Conservation (phyloP, 2,113 vertebrate genomes). For the Rhinoderma darwinii region DNA sequence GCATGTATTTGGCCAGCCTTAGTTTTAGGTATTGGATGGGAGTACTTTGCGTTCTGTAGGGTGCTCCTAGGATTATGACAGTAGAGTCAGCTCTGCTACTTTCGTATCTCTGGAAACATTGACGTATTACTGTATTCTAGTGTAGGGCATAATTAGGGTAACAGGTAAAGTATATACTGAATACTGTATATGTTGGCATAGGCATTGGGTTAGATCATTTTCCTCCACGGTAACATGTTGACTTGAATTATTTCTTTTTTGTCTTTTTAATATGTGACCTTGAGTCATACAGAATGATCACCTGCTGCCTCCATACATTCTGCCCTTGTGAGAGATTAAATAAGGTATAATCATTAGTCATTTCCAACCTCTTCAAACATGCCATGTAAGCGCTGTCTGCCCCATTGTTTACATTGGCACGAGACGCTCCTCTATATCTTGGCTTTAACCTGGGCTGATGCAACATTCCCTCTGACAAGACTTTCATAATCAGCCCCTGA, state of each 20-base stretch:
- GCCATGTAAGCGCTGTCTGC: conserved; percentile 49
- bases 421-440: conserved; percentile 6
- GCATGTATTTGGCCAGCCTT: too few relatives aligned
- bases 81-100: too few relatives aligned
- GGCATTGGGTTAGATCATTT: background rate
- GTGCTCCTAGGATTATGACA: too few relatives aligned
- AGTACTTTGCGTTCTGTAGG: too few relatives aligned
- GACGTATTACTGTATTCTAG: background rate
- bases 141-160: background rate
- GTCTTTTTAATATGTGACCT: conserved; percentile 6
- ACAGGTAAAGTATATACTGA: background rate
- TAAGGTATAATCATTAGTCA: conserved; percentile 49
- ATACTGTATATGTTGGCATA: background rate
- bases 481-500: conserved; percentile 39
- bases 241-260: background rate
- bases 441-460: conserved; percentile 42
- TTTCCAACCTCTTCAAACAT: conserved; percentile 51
- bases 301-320: background rate
- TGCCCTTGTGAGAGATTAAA: conserved; percentile 26
- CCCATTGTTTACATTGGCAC: conserved; percentile 54
- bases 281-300: background rate
- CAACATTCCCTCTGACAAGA: conserved; percentile 23
- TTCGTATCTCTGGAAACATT: too few relatives aligned
- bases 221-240: background rate
- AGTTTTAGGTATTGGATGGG: too few relatives aligned